Conservation (phyloP, 2,888 invertebrate species). For the Boloria euphrosyne region DNA sequence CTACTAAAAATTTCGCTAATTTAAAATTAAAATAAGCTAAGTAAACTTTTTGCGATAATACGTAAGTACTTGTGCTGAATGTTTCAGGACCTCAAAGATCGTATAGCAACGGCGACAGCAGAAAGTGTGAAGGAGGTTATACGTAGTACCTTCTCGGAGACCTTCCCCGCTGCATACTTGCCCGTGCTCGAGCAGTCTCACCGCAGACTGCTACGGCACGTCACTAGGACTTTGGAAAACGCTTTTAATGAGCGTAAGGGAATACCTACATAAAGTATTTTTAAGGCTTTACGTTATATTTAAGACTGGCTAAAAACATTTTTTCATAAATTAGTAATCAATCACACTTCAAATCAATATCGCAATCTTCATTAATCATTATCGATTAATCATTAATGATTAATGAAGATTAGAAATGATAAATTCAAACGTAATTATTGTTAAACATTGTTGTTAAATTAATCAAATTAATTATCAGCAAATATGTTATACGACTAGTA, state of each 20-base stretch:
- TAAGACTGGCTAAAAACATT: background rate
- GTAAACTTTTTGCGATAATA: background rate
- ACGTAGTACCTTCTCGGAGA: constrained; percentile 51
- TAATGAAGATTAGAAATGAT: no score
- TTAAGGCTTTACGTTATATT: background rate
- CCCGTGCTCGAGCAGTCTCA: constrained; percentile 61
- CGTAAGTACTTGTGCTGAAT: background rate
- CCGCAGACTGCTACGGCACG: constrained; percentile 53
- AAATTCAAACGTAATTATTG: no score
- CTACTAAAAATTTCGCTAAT: background rate
- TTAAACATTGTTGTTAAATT: no score
- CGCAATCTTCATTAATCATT: no score
- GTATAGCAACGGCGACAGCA: constrained; percentile 58
- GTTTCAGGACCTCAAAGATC: constrained; percentile 57
- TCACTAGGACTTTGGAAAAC: constrained; percentile 53
- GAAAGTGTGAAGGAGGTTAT: constrained; percentile 56
- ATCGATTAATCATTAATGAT: no score
- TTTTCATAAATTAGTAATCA: background rate
- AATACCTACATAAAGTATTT: background rate
- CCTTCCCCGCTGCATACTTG: constrained; percentile 55
- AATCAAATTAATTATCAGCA: no score
- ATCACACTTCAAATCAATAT: background rate
- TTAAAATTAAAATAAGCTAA: background rate
- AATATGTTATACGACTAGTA: no score
- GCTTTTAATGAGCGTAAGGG: constrained; percentile 59